Base-by-base conservation (phyloP, 1,140 invertebrate genomes). In the Hypsibius dujardini region DNA sequence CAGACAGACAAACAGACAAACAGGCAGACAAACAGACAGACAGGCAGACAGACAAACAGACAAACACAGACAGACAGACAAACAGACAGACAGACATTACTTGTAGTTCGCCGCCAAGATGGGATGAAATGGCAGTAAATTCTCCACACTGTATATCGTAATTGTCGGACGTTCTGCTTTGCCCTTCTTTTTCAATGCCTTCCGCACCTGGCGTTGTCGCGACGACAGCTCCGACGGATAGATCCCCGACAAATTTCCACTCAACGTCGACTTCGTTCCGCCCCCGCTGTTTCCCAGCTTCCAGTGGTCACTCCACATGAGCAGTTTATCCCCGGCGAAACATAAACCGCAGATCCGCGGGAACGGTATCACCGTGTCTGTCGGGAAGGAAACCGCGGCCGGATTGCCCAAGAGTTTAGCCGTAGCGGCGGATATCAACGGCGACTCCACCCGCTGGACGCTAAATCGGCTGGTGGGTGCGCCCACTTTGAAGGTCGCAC, bases 291-390 rank as follows among this genome's bases (percentile, higher is more conserved):
- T 12, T 7, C 62, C 62, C 62, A 67, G 62, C 45, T 67, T 67
- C 62, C 62, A 67, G 3, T 12, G 12, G 62, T 67, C 62, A 42
- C 62, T 67, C 62, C 62, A 67, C 12, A 12, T 12, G 12, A 67
- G 12, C 62, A 67, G 42, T 42, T 67, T 67, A 42, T 67, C 88
- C 56, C 87, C 87, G 80, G 89, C 93, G 83, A 95, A 97, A 77
- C 88, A 87, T 1, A 90, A 92, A 1, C 92, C 92, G 14, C 90
- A 94, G 0, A 92, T 95, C 71, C 90, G 82, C 1, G 92, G 92
- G 81, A 94, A 96, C 1, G 92, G 92, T 73, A 96, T 89, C 42
- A 45, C 12, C 12, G 42, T 45, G 62, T 12, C 62, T 15, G 62
- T 15, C 12, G 12, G 42, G 62, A 15, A 67, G 12, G 12, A 45